Evolutionary conservation across 1,140 invertebrate genomes (phyloP), one percentile per base, ranked within the genome.

Genomic region (Euura saliciscinereae): DNA sequence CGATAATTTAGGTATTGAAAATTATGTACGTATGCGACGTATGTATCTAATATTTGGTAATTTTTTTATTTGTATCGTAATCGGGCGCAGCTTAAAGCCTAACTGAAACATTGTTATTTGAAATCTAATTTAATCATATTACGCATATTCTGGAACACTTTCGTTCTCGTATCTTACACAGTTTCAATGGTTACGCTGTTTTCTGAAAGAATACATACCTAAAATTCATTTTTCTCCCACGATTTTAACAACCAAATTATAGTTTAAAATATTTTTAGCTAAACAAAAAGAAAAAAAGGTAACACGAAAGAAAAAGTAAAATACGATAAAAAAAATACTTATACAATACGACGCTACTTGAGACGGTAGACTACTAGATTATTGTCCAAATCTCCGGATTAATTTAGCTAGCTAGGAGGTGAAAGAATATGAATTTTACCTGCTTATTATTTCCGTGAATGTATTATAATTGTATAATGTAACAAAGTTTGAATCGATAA

Each of bases 381-480:
- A 51, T 11, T 51, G 46, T 51, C 6, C 51, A 59, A 11, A 8
- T 59, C 13, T 59, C 51, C 13, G 51, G 51, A n/a, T 59, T n/a
- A 59, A 59, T 59, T 59, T n/a, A 11, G 51, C 13, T 59, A 59
- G 51, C 51, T 11, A n/a, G 10, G 1, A n/a, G 51, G 51, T 59
- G 51, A 59, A 59, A 59, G 51, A 11, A 59, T 59, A 59, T 11
- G 13, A 59, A 59, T 11, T 28, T 28, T 28, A 6, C 5, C 13
- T n/a, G 51, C 51, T 59, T 59, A 59, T 11, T n/a, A 73, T 28
- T 73, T 73, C 69, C 70, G 69, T 70, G 69, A 73, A 73, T 73
- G 69, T 69, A 66, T 73, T 46, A 59, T 59, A 64, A 70, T 73
- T 73, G 42, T 67, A 67, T 67, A 67, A 42, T 67, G 43, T 42